Evolutionary conservation across 2,113 vertebrate species (phyloP).

Genomic region (Hippocampus zosterae): DNA sequence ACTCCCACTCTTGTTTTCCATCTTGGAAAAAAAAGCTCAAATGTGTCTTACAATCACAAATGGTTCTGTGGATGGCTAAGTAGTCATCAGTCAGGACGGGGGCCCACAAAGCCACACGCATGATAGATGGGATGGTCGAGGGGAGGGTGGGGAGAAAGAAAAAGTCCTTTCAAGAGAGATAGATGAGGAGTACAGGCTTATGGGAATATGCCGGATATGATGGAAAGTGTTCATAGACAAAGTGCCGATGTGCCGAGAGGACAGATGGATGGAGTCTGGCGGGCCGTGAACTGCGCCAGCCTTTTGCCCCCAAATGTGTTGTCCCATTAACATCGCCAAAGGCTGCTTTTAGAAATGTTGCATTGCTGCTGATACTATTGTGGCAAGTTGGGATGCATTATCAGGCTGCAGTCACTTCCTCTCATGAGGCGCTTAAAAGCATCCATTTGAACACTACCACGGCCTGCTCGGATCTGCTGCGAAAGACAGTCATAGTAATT

Average conservation of each 20-base stretch:
- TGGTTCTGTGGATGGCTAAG: conserved; percentile 48
- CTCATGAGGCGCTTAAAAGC: conserved; percentile 34
- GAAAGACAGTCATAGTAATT: conserved; percentile 29
- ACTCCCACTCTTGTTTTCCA: conserved; percentile 37
- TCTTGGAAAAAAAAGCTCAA: conserved; percentile 27
- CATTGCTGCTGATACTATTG: not conserved
- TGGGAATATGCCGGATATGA: conserved; percentile 50
- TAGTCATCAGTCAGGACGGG: conserved; percentile 38
- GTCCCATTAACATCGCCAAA: conserved; percentile 40
- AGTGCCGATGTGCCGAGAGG: conserved; percentile 39
- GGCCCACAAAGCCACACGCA: conserved; percentile 52
- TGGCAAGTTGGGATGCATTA: conserved; percentile 1
- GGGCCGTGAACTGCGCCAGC: conserved; percentile 35
- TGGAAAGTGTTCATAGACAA: conserved; percentile 51
- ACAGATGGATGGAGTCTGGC: conserved; percentile 58
- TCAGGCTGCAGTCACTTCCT: conserved; percentile 31
- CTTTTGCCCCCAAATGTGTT: conserved; percentile 32
- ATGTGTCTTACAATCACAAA: conserved; percentile 54
- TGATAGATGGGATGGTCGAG: conserved; percentile 55
- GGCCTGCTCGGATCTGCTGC: conserved; percentile 24
- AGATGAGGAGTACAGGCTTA: conserved; percentile 40
- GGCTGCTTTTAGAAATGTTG: conserved; percentile 35
- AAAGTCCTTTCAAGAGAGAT: conserved; percentile 43
- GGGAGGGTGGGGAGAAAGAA: not conserved
- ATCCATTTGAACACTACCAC: conserved; percentile 27